Evolutionary conservation across 2,797 vertebrate genomes (phyloP), one percentile per base, ranked within the genome.

Genomic region (Hemitrygon akajei): DNA sequence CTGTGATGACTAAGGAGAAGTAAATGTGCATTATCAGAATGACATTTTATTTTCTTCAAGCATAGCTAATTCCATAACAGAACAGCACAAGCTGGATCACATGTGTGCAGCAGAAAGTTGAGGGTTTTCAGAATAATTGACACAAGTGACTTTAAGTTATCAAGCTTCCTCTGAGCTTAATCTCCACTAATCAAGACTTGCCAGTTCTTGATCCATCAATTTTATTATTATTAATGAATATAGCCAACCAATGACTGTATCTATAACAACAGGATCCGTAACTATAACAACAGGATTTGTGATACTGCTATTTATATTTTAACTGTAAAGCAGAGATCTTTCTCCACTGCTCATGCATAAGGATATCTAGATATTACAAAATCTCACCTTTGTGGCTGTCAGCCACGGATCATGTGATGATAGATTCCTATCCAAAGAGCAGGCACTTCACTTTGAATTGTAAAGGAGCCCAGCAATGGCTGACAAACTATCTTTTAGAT

Each of bases 41-140:
- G n/a, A 89, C 86, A 89, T 69, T 86, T 89, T 89, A 7, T 66
- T 47, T 89, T 89, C 60, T 37, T 69, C 66, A 89, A 22, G 86
- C 86, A 66, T 69, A 60, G 63, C n/a, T 69, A 63, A 66, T 34
- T 34, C 86, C n/a, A 89, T 69, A 63, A 63, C 86, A 89, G 86
- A 69, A 89, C 63, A 89, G n/a, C 86, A 89, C 9, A n/a, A 10
- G 63, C 69, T n/a, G 86, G 7, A 37, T 89, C 18, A 86, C 56
- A 87, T 63, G 63, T 89, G 60, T 20, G 34, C 86, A 89, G 60
- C 37, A 6, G n/a, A 89, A 69, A 66, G 60, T 87, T 63, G 2
- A 60, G 14, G 10, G 60, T 25, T 69, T 66, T 66, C 66, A n/a
- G 63, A 18, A 63, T 34, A 16, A 79, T 16, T 34, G 37, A 34